Percentiles rank a stretch among this genome's conserved stretches.
phyloP scores from a whole-genome alignment of 2,113 vertebrate genomes.

The Polyodon spathula region DNA sequence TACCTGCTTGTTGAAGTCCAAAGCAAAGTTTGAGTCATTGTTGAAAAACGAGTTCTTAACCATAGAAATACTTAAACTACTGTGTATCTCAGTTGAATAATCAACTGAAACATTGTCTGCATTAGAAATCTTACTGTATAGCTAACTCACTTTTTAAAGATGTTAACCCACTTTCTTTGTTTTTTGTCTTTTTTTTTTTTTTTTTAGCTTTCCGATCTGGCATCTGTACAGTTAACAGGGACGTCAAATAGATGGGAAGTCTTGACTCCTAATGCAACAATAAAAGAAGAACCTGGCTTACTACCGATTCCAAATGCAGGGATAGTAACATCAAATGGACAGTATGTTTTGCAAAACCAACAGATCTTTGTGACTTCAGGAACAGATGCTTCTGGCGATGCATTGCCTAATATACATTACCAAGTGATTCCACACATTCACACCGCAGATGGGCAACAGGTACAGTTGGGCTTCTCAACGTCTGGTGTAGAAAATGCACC shows the following conservation, averaged over 20 bases:
- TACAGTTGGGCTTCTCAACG: slow-evolving; percentile 87
- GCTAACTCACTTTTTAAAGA: slow-evolving; percentile 20
- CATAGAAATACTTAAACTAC: too few species aligned
- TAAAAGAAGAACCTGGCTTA: slow-evolving; percentile 89
- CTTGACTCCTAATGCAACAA: slow-evolving; percentile 71
- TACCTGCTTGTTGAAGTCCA: too few species aligned
- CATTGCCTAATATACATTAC: slow-evolving; percentile 97
- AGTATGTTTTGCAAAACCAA: slow-evolving; percentile 96
- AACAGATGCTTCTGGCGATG: slow-evolving; percentile 80
- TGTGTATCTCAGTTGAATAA: too few species aligned
- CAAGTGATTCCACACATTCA: slow-evolving; percentile 99
- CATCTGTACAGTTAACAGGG: slow-evolving; percentile 80
- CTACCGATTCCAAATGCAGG: slow-evolving; percentile 87
- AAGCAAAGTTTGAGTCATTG: too few species aligned
- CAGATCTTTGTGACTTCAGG: slow-evolving; percentile 91
- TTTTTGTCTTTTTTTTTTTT: slow-evolving; percentile 31
- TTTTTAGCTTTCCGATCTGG: slow-evolving; percentile 74
- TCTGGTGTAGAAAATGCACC: slow-evolving; percentile 73
- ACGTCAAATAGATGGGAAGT: slow-evolving; percentile 91
- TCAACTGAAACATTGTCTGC: too few species aligned
- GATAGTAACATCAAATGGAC: slow-evolving; percentile 87
- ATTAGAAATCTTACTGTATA: too few species aligned
- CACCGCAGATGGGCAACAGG: slow-evolving; percentile 80
- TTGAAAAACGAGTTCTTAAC: too few species aligned
- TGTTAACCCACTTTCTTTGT: slow-evolving; percentile 7